A percentile compares a stretch with the other conserved stretches of the same genome.
Conservation (phyloP, 2,797 vertebrate species). For the Urocyon cinereoargenteus region DNA sequence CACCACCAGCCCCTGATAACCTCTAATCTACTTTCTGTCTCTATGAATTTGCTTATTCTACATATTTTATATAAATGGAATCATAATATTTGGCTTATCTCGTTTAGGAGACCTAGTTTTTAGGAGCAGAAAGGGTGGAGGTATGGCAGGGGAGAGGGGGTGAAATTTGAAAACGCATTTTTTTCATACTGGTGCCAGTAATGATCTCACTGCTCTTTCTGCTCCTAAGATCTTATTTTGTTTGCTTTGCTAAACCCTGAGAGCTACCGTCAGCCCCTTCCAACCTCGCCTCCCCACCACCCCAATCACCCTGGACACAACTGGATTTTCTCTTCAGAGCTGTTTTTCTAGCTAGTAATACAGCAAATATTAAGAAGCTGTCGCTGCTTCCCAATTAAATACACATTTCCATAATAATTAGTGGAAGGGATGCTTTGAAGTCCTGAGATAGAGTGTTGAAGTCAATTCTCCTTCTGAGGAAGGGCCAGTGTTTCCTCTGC, state of each 20-base stretch:
- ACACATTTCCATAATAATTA: constrained; percentile 62
- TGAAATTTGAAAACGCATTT: not conserved
- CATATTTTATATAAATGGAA: not conserved
- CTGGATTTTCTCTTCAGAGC: constrained; percentile 58
- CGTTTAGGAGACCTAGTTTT: not conserved
- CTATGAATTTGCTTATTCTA: not conserved
- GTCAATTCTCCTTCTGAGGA: not conserved
- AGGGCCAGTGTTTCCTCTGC: not conserved
- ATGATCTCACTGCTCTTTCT: not conserved
- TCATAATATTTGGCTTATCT: not conserved
- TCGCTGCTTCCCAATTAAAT: constrained; percentile 56
- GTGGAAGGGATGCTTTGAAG: constrained; percentile 61
- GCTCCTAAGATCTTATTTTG: not conserved
- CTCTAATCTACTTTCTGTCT: not conserved
- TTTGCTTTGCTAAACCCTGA: not conserved
- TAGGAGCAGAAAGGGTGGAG: not conserved
- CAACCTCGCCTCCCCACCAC: not conserved
- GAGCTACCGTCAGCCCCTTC: not conserved
- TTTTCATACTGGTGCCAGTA: not conserved
- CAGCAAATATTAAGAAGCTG: constrained; percentile 50
- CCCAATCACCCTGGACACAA: constrained; percentile 1
- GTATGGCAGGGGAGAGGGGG: not conserved
- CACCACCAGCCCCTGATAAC: not conserved
- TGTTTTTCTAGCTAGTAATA: constrained; percentile 49
- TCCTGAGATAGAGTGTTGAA: constrained; percentile 1